These are phyloP conservation scores for Eonycteris spelaea DNA, from an alignment of 2,113 vertebrate genomes.

Conservation along the genomic window DNA sequence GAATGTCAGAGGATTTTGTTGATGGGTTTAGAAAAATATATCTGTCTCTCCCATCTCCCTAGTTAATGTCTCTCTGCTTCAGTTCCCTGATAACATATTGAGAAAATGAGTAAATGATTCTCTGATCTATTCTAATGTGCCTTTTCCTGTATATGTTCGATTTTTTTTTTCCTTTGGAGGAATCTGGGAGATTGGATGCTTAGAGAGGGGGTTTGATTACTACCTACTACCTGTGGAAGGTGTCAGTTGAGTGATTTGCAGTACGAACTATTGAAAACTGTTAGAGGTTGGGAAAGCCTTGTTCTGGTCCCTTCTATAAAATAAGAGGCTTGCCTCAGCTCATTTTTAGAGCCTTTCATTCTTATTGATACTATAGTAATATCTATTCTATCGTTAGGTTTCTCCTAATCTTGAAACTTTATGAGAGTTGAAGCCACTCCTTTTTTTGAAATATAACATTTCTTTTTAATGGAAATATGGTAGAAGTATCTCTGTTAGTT, in stretches of 20 bases:
- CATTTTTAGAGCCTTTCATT: background rate
- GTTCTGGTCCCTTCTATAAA: background rate
- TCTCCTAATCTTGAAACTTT: conserved; percentile 20
- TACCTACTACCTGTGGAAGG: background rate
- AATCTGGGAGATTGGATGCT: background rate
- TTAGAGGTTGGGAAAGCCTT: background rate
- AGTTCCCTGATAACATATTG: background rate
- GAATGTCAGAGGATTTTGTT: background rate
- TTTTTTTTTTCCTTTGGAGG: background rate
- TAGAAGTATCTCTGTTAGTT: background rate
- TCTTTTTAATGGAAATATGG: background rate
- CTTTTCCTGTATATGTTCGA: background rate
- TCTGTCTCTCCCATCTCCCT: background rate
- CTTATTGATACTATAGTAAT: background rate
- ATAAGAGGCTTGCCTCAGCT: background rate
- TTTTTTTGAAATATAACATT: background rate
- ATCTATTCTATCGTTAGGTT: background rate
- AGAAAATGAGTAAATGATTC: background rate
- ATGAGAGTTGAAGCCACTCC: background rate
- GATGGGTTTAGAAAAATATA: background rate
- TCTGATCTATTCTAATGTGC: background rate
- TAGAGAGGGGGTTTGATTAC: background rate
- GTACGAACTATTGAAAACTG: background rate
- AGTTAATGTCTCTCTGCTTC: background rate
- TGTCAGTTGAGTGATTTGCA: background rate